These are phyloP conservation scores for Salminus brasiliensis DNA, from an alignment of 2,113 vertebrate species.

Conservation along the genomic window DNA sequence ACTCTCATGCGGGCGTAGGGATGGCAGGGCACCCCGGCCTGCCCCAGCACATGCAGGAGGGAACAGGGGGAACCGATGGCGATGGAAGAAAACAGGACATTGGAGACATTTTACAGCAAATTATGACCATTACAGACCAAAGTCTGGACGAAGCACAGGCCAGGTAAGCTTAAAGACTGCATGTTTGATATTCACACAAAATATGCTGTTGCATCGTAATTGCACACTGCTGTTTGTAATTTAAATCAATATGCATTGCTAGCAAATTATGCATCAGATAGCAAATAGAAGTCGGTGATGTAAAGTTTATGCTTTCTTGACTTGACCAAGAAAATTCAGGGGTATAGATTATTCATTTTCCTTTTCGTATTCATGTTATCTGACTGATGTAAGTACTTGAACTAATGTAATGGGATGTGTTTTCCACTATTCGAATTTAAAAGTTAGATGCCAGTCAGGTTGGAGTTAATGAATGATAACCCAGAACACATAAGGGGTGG, in stretches of 20 bases:
- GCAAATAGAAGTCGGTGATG: neutral
- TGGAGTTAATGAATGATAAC: neutral
- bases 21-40: constrained; percentile 95
- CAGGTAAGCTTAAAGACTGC: constrained; percentile 80
- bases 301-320: no score
- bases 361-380: neutral
- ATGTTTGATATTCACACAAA: neutral
- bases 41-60: constrained; percentile 93
- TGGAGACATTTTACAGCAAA: constrained; percentile 98
- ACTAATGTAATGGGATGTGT: no score
- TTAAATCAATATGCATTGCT: neutral
- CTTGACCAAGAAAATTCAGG: neutral
- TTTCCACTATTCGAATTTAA: neutral
- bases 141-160: constrained; percentile 98
- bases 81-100: constrained; percentile 97
- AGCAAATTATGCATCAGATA: neutral
- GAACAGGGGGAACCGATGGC: constrained; percentile 85
- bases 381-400: neutral
- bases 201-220: neutral
- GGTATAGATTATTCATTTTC: neutral
- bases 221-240: neutral
- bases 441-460: neutral
- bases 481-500: no score
- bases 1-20: constrained; percentile 91
- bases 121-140: constrained; percentile 99